Conservation (phyloP, 2,888 invertebrate species). For the Drosophila imparisetae region DNA sequence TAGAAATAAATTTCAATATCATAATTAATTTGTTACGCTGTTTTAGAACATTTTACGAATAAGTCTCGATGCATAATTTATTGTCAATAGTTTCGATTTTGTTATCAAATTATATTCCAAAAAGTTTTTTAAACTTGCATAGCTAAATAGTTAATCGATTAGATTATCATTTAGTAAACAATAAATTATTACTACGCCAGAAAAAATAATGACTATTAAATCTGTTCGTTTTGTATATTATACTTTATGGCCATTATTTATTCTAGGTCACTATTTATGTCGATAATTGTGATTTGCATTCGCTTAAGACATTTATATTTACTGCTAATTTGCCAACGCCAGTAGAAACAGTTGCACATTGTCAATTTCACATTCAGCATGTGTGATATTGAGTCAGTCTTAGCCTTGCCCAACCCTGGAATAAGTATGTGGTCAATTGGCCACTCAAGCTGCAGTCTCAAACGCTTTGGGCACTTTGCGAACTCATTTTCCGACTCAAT, state of each 20-base stretch:
- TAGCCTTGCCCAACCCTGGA: slow-evolving; percentile 48
- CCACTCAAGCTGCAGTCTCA: slow-evolving; percentile 30
- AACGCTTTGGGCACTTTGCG: slow-evolving; percentile 76
- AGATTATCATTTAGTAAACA: not conserved
- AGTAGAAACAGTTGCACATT: slow-evolving; percentile 13
- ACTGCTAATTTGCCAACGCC: slow-evolving; percentile 4
- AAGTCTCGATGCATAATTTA: too few species aligned
- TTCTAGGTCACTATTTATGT: not conserved
- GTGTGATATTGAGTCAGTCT: slow-evolving; percentile 12
- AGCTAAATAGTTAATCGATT: not conserved
- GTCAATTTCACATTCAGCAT: slow-evolving; percentile 21
- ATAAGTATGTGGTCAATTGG: slow-evolving; percentile 27
- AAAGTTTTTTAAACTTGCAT: not conserved
- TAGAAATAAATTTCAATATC: not conserved
- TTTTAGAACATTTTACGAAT: not conserved
- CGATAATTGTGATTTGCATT: slow-evolving; percentile 6
- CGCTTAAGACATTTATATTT: not conserved
- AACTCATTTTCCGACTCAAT: slow-evolving; percentile 83
- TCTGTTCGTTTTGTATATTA: not conserved
- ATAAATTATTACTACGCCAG: too few species aligned
- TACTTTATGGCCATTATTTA: not conserved
- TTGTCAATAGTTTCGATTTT: too few species aligned
- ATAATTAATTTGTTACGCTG: not conserved
- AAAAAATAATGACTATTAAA: not conserved
- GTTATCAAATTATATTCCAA: too few species aligned